Base-by-base conservation (phyloP, 1,140 invertebrate species). In the Philotrypesis tridentata region DNA sequence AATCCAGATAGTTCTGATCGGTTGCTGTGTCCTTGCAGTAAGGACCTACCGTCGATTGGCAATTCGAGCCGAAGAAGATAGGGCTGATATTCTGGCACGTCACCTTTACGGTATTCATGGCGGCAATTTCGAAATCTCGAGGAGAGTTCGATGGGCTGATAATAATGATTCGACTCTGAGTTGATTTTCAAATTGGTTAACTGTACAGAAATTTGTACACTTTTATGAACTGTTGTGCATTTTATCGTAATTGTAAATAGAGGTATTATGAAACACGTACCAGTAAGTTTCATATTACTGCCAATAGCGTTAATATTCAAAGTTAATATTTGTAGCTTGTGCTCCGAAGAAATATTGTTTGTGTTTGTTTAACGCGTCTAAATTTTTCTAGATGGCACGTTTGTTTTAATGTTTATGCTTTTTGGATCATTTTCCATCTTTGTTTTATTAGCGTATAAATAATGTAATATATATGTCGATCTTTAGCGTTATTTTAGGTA, bases 101-200 rank as follows among this genome's bases (percentile, higher is more conserved):
- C 90, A 91, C 83, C 82, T 90, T 8, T 91, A 91, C 43, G 89
- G 88, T 14, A 88, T 90, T 83, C 90, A 87, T 71, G 89, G 86
- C 71, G 90, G 87, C 40, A 92, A 88, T 80, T 90, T 90, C 8
- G 91, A 91, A 77, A 89, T 92, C 37, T 83, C 88, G 8, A 86
- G 90, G 73, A 87, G 91, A 33, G 91, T 92, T 25, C 88, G 88
- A 23, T 92, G 91, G 91, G 91, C 90, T 0, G 91, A 92, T 75
- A 87, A 88, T 55, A 88, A 87, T 61, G 80, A 82, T 29, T 89
- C 88, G 3, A 84, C 83, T 17, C 71, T 85, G 6, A 87, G 86
- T 79, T 87, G 80, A 86, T 55, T n/a, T 17, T 55, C 21, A 17
- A 14, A 4, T 55, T n/a, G 17, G 48, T 17, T n/a, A 4, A 55